These are phyloP conservation scores for Eumeta japonica DNA, from an alignment of 1,140 invertebrate genomes.

Conservation along the genomic window DNA sequence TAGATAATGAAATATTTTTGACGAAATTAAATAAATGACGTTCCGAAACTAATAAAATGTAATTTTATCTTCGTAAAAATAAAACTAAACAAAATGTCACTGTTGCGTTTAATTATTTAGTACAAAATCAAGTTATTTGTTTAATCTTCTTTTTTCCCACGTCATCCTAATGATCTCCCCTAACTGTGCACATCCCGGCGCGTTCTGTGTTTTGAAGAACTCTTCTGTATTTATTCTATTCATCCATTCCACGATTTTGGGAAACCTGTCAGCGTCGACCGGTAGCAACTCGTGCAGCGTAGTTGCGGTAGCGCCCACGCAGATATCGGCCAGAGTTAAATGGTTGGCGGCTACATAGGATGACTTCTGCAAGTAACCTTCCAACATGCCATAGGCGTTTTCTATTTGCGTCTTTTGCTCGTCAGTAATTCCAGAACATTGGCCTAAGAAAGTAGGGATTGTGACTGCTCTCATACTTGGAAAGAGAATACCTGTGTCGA, in stretches of 20 bases:
- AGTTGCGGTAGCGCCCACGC: slow-evolving; percentile 14
- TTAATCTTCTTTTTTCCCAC: slow-evolving; percentile 19
- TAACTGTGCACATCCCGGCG: slow-evolving; percentile 8
- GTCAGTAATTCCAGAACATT: slow-evolving; percentile 5
- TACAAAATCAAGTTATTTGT: too few species aligned
- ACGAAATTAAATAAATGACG: too few species aligned
- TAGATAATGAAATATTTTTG: too few species aligned
- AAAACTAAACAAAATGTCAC: too few species aligned
- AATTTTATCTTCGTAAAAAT: too few species aligned
- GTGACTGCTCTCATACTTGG: slow-evolving; percentile 17
- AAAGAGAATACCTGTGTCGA: too few species aligned
- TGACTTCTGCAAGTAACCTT: slow-evolving; percentile 15
- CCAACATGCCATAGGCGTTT: slow-evolving; percentile 16
- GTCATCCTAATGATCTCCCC: slow-evolving; percentile 7
- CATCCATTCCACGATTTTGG: slow-evolving; percentile 20
- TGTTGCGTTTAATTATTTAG: too few species aligned
- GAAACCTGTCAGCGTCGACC: slow-evolving; percentile 20
- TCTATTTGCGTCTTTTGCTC: slow-evolving; percentile 16
- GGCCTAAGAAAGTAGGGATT: slow-evolving; percentile 17
- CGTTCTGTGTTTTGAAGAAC: slow-evolving; percentile 16
- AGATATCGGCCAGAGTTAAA: slow-evolving; percentile 25
- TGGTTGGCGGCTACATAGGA: slow-evolving; percentile 17
- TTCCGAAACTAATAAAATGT: too few species aligned
- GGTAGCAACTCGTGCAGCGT: slow-evolving; percentile 14
- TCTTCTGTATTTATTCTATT: slow-evolving; percentile 12